Evolutionary conservation across 2,888 invertebrate species (phyloP), one percentile per base, ranked within the genome.

Genomic region (Noctua fimbriata): DNA sequence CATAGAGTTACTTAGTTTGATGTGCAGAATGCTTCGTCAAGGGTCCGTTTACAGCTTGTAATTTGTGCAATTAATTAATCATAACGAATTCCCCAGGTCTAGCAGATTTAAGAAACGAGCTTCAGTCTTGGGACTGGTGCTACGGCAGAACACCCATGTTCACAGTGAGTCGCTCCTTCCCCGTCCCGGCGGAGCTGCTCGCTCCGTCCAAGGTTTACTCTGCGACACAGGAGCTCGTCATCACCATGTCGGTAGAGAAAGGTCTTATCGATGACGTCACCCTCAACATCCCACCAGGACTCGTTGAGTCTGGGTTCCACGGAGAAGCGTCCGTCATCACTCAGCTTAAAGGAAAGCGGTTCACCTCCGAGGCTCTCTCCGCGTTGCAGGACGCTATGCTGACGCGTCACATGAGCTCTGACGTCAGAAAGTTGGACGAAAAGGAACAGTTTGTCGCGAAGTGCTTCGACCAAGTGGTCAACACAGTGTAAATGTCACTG

Each of bases 81-180:
- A 32, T 58, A 60, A 24, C 2, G 0, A 76, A 73, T 78, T 69
- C 49, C n/a, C 1, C 94, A 98, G 98, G 99, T 90, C 97, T 99
- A 49, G 97, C 97, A 18, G 97, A 98, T 89, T 96, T 98, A 79
- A 97, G 97, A 78, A 97, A 97, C 63, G 97, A 98, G 83, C 97
- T 98, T 73, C 94, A 97, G 85, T 98, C 98, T 47, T 99, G 99
- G 99, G 98, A 99, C 80, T 99, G 99, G 99, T 98, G 98, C 84
- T 98, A 97, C 93, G 99, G 99, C 1, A 98, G 98, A 93, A 98
- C 99, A 0, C 99, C 99, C 0, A 97, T 98, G 87, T 99, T 99
- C 94, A 97, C 97, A 0, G 98, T 98, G 32, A 97, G 97, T 81
- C 97, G 98, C 58, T 94, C 97, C 0, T 97, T 98, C 92, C 97